Conservation (phyloP, 2,113 vertebrate genomes). For the Ceratotherium simum region DNA sequence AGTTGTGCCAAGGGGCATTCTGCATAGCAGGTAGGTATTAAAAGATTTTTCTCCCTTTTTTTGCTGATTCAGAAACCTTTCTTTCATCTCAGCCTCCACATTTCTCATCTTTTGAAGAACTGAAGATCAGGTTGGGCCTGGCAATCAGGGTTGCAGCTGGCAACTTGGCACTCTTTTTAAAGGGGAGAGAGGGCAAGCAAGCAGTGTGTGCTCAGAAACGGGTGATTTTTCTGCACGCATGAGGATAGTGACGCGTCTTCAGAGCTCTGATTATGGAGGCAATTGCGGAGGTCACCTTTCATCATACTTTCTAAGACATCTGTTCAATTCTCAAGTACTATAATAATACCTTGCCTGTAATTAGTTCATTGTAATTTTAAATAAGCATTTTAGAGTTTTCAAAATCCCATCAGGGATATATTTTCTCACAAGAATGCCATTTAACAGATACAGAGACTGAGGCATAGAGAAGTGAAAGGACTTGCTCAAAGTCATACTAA, state of each 20-base stretch:
- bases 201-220: not conserved
- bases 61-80: not conserved
- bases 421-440: not conserved
- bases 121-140: not conserved
- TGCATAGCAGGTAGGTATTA: not conserved
- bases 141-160: not conserved
- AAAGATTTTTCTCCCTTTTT: not conserved
- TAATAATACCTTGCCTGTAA: not conserved
- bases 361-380: not conserved
- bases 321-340: not conserved
- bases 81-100: not conserved
- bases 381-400: not conserved
- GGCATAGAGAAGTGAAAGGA: not conserved
- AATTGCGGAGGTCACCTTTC: not conserved
- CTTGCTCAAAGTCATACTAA: not conserved
- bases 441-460: conserved; percentile 6
- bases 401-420: not conserved
- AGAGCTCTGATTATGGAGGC: not conserved
- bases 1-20: not conserved
- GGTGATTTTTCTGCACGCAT: not conserved
- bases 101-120: not conserved
- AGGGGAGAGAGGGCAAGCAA: not conserved
- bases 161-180: not conserved
- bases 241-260: not conserved
- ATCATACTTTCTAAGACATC: not conserved